Evolutionary conservation across 2,888 invertebrate species (phyloP).

Genomic region (Argyra leucocephala): DNA sequence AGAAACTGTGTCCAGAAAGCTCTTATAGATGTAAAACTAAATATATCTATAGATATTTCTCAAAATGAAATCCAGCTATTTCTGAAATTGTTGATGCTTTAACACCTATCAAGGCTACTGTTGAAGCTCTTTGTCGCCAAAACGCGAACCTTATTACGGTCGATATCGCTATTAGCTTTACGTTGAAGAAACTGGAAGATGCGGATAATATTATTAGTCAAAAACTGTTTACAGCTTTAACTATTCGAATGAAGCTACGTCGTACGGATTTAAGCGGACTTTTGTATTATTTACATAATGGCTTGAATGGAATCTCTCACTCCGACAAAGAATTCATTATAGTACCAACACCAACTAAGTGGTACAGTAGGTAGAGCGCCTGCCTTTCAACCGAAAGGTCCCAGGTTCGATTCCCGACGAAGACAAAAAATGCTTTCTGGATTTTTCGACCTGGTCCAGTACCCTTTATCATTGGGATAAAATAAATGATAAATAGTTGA

Average conservation of each 20-base stretch:
- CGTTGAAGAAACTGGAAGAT: slow-evolving; percentile 10
- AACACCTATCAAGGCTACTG: slow-evolving; percentile 8
- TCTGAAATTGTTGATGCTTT: slow-evolving; percentile 10
- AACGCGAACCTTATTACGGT: slow-evolving; percentile 12
- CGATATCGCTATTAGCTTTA: slow-evolving; percentile 11
- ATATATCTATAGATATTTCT: slow-evolving; percentile 16
- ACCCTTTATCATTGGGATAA: too few species aligned
- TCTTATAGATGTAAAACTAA: slow-evolving; percentile 23
- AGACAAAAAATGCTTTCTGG: too few species aligned
- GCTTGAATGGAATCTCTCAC: slow-evolving; percentile 8
- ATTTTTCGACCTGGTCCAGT: too few species aligned
- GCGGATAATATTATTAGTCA: slow-evolving; percentile 12
- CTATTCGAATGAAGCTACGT: slow-evolving; percentile 8
- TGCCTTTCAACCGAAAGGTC: too few species aligned
- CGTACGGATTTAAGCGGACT: slow-evolving; percentile 11
- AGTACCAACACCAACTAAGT: slow-evolving; percentile 11
- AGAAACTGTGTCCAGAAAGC: slow-evolving; percentile 25
- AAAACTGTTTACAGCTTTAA: slow-evolving; percentile 9
- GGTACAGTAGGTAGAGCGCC: slow-evolving; percentile 7
- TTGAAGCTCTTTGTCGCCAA: slow-evolving; percentile 12
- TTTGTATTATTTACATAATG: slow-evolving; percentile 10
- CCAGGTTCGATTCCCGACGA: too few species aligned
- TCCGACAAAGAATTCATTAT: slow-evolving; percentile 12
- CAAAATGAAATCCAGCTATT: slow-evolving; percentile 7
- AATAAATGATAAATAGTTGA: too few species aligned